Evolutionary conservation across 2,797 vertebrate genomes (phyloP), one percentile per base, ranked within the genome.

Genomic region (Sebastes iracundus): DNA sequence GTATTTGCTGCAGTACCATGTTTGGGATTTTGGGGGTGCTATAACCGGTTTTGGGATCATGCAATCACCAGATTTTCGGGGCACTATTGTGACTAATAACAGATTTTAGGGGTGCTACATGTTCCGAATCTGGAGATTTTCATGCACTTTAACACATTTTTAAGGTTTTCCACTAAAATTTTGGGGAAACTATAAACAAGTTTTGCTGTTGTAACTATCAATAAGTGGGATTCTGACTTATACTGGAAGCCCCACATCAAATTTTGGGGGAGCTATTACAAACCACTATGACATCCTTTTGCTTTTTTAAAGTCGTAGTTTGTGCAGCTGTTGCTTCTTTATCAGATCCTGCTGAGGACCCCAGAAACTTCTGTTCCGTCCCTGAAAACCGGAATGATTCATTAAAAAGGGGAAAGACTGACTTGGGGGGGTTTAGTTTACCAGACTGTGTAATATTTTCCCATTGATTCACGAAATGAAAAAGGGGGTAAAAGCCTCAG

Each of bases 401-500:
- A 27, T 55, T 28, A 25, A 68, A 35, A 25, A 6, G 20, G 71
- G 71, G 46, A 62, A 63, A 80, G n/a, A n/a, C n/a, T n/a, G 79
- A 78, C 20, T 42, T 30, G 60, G 85, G 32, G 60, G 60, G 83
- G 38, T 58, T 67, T 23, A 68, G 35, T 75, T 79, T 52, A 67
- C 66, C 30, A 23, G 74, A 60, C 74, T 76, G 42, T 28, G 80
- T 81, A 35, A 89, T 86, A 87, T 90, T 90, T 92, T 89, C 80
- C 85, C 78, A 58, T 84, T 83, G 86, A 90, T 87, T 85, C 87
- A 77, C 32, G 5, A 6, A 64, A 73, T 75, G 22, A 81, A 83
- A 76, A 72, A 60, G 28, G 61, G 77, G 72, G 4, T 61, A 28
- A 70, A 66, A 73, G 25, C 9, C 61, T 58, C 55, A 16, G 30